phyloP scores from a whole-genome alignment of 2,888 invertebrate species.

The Calameuta idolon region DNA sequence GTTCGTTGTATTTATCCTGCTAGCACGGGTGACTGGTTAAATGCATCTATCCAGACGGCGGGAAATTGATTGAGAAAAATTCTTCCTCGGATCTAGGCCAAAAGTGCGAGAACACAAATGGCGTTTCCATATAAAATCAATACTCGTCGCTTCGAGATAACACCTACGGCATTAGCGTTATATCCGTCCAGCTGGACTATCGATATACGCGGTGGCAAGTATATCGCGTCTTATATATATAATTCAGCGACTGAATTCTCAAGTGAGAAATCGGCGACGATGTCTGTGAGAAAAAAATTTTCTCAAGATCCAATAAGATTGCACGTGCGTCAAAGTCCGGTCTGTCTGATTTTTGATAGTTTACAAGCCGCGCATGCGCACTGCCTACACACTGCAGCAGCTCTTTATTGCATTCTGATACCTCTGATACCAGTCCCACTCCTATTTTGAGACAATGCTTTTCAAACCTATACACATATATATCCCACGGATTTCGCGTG shows the following conservation, averaged over 20 bases:
- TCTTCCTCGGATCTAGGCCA: slow-evolving; percentile 35
- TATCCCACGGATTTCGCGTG: not conserved
- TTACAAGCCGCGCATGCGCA: not conserved
- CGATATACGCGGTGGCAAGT: not conserved
- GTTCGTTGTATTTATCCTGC: not conserved
- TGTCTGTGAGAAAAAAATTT: not conserved
- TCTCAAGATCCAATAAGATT: not conserved
- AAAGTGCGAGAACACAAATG: slow-evolving; percentile 38
- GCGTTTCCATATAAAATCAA: slow-evolving; percentile 15
- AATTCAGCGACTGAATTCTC: not conserved
- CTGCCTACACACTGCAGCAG: not conserved
- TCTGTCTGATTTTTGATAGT: not conserved
- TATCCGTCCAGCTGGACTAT: not conserved
- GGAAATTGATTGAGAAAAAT: not conserved
- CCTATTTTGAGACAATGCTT: not conserved
- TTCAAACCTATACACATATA: not conserved
- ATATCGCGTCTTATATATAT: not conserved
- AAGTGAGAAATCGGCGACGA: not conserved
- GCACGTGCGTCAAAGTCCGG: not conserved
- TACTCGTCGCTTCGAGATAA: not conserved
- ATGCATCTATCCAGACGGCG: not conserved
- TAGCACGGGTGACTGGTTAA: not conserved
- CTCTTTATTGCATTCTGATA: not conserved
- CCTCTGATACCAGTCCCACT: not conserved
- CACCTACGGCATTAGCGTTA: not conserved